These are phyloP conservation scores for Melanotaenia parkinsoni DNA, from an alignment of 2,797 vertebrate species.

Conservation along the genomic window DNA sequence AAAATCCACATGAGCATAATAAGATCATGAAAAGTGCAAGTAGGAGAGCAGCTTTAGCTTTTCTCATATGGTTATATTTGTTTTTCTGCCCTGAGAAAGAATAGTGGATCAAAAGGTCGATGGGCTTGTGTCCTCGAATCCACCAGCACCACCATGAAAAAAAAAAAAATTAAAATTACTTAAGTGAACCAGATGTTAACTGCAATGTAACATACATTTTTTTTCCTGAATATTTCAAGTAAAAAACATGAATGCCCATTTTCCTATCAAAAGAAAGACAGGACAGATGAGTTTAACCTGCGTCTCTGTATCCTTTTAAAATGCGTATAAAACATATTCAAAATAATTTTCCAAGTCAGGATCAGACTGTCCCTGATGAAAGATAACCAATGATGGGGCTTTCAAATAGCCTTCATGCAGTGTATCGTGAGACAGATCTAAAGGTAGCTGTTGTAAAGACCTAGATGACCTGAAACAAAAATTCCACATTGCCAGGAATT, in stretches of 20 bases:
- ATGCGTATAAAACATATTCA: constrained; percentile 4
- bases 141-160: not conserved
- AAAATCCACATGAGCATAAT: constrained; percentile 26
- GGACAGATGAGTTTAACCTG: not conserved
- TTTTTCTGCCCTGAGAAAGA: constrained; percentile 47
- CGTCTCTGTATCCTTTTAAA: constrained; percentile 21
- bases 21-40: constrained; percentile 31
- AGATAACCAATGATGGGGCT: not conserved
- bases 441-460: not conserved
- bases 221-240: not conserved
- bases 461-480: not conserved
- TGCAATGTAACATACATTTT: not conserved
- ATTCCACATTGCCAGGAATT: not conserved
- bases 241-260: not conserved
- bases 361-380: not conserved
- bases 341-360: not conserved
- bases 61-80: constrained; percentile 36
- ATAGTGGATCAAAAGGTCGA: not conserved
- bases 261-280: not conserved
- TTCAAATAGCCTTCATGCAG: not conserved
- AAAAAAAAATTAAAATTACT: not conserved
- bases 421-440: not conserved
- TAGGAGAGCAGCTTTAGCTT: constrained; percentile 1
- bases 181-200: not conserved
- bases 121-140: not conserved